Base-by-base conservation (phyloP, 2,797 vertebrate species). In the Clamator glandarius region DNA sequence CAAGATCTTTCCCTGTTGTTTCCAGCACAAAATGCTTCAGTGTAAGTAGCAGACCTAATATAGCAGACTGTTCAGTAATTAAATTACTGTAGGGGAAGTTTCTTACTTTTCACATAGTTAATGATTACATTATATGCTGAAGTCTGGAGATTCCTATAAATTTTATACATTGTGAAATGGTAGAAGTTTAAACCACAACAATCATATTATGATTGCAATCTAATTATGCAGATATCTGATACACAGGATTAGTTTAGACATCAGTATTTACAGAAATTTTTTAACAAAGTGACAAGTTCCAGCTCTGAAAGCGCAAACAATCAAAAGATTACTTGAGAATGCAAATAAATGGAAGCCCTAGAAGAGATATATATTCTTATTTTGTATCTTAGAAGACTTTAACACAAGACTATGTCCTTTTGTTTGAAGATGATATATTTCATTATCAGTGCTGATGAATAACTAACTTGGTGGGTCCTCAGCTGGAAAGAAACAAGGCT, bases 121-220 rank as follows among this genome's bases (percentile, higher is more conserved):
- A 78, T 69, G 16, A 67, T 67, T 69, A 75, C 36, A 78, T 91
- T 86, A 62, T 87, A 83, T 73, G 52, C 82, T 70, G 28, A 84
- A 84, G 44, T 44, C 76, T 86, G 42, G 74, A 90, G 33, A 75
- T 88, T 72, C n/a, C 51, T 92, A 23, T 88, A 68, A 72, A 86
- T 89, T 90, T 69, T 62, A 73, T 70, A 78, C 51, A 25, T 89
- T 50, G 31, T 3, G 2, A 84, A 96, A 91, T 73, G 41, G 36
- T 62, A 77, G 54, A 75, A 39, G n/a, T 68, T 93, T 89, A 87
- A 87, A 80, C 39, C 57, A 70, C 52, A 91, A 16, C 54, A 90
- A 78, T 66, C 6, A 9, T 41, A 31, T 57, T 80, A 57, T 50
- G 14, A 35, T 87, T 83, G 59, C 55, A 59, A 57, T 28, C 42